Evolutionary conservation across 1,140 invertebrate genomes (phyloP), one percentile per base, ranked within the genome.

Genomic region (Drosophila triauraria): DNA sequence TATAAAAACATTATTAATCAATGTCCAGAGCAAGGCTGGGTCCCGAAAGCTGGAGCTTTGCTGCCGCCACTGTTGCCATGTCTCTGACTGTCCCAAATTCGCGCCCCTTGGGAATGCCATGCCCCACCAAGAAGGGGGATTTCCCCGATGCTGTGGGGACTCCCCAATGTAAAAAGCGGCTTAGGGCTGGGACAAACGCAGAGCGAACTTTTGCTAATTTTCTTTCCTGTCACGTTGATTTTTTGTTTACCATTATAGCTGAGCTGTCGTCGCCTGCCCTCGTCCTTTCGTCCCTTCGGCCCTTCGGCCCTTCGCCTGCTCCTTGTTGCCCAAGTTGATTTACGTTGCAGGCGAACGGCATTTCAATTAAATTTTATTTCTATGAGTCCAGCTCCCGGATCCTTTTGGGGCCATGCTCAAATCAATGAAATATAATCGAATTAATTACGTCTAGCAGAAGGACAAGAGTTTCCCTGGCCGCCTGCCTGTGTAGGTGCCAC

Each of bases 401-500:
- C 23, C 47, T 23, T 54, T 40, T 38, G 51, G 72, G 48, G 43
- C 78, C 57, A 59, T 20, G 79, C 63, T 79, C 80, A 87, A 91
- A 91, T 91, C 87, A 91, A 91, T 91, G 87, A 91, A 91, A 91
- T 87, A 91, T 91, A 91, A 91, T 91, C 87, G 83, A 91, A 91
- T 91, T 91, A 91, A 91, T 91, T 91, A 91, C 87, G 80, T 90
- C 82, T 79, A 76, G 68, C 59, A 71, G 57, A 65, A 77, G 68
- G 75, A 76, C 47, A 61, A 32, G 50, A 23, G 30, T 30, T 50
- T 25, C 48, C 7, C 35, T 13, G 35, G 32, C 17, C 30, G 15
- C 27, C 25, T 43, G 20, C 56, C 56, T 71, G 68, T 65, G 40
- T 72, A 72, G 70, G 72, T 78, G 80, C 63, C 83, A 86, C 79